phyloP scores from a whole-genome alignment of 2,797 vertebrate genomes.

The Rhinogobio ventralis region DNA sequence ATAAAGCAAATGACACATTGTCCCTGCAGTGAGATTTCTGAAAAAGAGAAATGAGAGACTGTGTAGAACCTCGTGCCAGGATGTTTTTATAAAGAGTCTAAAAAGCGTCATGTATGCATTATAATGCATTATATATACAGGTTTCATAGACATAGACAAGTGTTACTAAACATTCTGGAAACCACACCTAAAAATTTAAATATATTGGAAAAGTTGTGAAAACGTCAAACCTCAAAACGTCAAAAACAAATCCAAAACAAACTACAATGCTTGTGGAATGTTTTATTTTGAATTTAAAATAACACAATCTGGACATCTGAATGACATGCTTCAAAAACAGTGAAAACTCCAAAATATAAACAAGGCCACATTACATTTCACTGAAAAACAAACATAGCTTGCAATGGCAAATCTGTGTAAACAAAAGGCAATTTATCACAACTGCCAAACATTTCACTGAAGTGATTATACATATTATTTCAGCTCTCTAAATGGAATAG shows the following conservation, averaged over 20 bases:
- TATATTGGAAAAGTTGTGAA: background rate
- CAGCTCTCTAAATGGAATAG: background rate
- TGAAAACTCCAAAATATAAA: background rate
- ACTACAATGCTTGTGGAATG: background rate
- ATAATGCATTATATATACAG: background rate
- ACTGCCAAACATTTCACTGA: background rate
- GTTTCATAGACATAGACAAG: background rate
- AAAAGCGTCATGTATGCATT: background rate
- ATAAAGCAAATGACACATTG: background rate
- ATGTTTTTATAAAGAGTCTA: background rate
- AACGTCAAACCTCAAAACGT: background rate
- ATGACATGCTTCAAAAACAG: background rate
- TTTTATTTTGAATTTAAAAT: background rate
- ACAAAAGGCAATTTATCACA: background rate
- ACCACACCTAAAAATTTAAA: too few species aligned
- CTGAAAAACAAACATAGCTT: background rate
- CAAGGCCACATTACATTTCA: background rate
- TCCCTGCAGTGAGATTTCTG: background rate
- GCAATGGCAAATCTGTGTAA: background rate
- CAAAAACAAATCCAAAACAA: background rate
- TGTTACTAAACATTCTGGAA: background rate
- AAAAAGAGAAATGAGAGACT: background rate
- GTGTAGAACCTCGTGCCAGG: background rate
- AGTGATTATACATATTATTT: background rate
- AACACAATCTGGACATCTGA: background rate